Conservation (phyloP, 2,797 vertebrate genomes). For the Mormyrus hasselquistii region DNA sequence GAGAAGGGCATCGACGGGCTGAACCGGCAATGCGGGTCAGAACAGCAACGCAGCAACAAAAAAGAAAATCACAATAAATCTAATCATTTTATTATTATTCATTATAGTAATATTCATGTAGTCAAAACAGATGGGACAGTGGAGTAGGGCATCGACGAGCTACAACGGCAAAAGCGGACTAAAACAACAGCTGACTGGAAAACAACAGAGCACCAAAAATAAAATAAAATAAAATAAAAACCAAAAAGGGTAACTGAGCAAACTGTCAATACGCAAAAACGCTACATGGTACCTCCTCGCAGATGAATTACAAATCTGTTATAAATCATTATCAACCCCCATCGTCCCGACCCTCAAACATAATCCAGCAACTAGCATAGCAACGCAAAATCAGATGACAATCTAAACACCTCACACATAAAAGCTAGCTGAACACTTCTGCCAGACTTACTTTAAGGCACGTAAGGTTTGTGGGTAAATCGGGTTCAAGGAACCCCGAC, state of each 20-base stretch:
- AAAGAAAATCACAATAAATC: background rate
- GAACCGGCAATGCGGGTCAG: conserved; percentile 28
- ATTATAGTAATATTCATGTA: conserved; percentile 82
- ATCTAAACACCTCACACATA: background rate
- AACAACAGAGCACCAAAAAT: background rate
- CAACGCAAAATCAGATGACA: background rate
- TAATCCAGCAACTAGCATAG: background rate
- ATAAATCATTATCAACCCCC: background rate
- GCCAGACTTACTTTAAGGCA: conserved; percentile 58
- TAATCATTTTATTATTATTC: conserved; percentile 32
- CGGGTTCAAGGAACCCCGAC: conserved; percentile 39
- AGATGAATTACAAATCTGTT: background rate
- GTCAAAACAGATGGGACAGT: conserved; percentile 86
- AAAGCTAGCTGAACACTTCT: background rate
- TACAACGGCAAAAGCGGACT: conserved; percentile 43
- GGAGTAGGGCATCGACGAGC: conserved; percentile 71
- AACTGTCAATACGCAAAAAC: background rate
- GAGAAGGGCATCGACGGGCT: conserved; percentile 74
- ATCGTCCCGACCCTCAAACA: background rate
- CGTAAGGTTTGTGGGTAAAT: conserved; percentile 40
- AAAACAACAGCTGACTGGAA: background rate
- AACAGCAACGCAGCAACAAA: background rate
- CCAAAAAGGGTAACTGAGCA: background rate
- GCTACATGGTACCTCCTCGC: background rate
- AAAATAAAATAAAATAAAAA: background rate